Evolutionary conservation across 1,140 invertebrate species (phyloP).

Genomic region (Onthophagus taurus): DNA sequence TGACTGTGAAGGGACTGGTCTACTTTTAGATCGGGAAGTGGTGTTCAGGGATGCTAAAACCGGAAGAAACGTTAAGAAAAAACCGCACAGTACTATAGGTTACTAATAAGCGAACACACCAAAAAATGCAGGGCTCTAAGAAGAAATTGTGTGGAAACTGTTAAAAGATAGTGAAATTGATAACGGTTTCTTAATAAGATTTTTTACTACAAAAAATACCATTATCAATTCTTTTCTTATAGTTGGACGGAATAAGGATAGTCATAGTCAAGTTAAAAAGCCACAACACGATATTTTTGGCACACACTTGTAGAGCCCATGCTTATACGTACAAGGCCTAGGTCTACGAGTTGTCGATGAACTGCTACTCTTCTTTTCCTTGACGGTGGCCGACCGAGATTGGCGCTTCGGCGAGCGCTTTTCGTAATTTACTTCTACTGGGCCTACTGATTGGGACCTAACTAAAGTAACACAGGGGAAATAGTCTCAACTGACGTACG

Average conservation of each 20-base stretch:
- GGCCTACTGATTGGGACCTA: slow-evolving; percentile 62
- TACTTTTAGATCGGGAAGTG: slow-evolving; percentile 39
- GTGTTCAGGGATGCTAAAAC: slow-evolving; percentile 40
- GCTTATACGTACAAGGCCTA: slow-evolving; percentile 48
- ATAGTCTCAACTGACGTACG: not conserved
- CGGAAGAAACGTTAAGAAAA: slow-evolving; percentile 20
- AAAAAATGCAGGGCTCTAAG: too few relatives aligned
- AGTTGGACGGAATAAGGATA: too few relatives aligned
- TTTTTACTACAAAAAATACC: too few relatives aligned
- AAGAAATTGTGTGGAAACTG: too few relatives aligned
- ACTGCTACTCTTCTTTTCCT: slow-evolving; percentile 36
- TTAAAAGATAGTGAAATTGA: too few relatives aligned
- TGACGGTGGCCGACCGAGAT: slow-evolving; percentile 51
- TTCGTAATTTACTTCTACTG: slow-evolving; percentile 41
- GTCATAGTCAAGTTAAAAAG: too few relatives aligned
- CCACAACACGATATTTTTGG: slow-evolving; percentile 24
- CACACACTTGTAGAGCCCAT: slow-evolving; percentile 26
- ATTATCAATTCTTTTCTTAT: too few relatives aligned
- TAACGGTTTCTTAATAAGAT: too few relatives aligned
- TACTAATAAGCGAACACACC: not conserved
- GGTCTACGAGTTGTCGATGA: slow-evolving; percentile 42
- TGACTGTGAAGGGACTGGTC: slow-evolving; percentile 33
- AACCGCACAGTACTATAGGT: slow-evolving; percentile 1
- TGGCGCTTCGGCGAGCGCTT: slow-evolving; percentile 66
- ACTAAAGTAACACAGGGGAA: slow-evolving; percentile 34